A percentile compares a stretch with the other conserved stretches of the same genome.
Evolutionary conservation across 2,797 vertebrate species (phyloP).

Genomic region (Falco naumanni): DNA sequence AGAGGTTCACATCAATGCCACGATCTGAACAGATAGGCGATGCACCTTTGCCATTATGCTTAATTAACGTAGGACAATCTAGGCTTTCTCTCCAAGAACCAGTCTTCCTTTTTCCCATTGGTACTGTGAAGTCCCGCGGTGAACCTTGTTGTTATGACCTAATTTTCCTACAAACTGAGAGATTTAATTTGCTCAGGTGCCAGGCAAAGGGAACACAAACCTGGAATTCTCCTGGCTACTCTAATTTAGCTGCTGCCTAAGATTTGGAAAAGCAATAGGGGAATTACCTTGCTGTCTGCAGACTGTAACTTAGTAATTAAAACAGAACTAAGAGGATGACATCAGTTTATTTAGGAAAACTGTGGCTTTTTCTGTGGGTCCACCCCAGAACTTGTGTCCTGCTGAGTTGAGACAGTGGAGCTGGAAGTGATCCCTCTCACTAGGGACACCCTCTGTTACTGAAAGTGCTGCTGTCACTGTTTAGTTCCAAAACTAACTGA

Average conservation of each 20-base stretch:
- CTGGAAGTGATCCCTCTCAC: neutral
- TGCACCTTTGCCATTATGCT: neutral
- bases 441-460: neutral
- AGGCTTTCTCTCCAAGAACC: slow-evolving; percentile 7
- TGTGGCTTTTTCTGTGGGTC: neutral
- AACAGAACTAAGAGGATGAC: neutral
- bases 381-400: neutral
- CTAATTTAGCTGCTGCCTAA: slow-evolving; percentile 16
- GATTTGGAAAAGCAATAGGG: neutral
- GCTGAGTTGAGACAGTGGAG: neutral
- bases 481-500: neutral
- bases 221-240: slow-evolving; percentile 21
- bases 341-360: neutral
- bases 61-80: slow-evolving; percentile 39
- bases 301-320: neutral
- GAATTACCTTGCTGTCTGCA: slow-evolving; percentile 8
- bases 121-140: slow-evolving; percentile 27
- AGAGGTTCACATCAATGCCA: neutral
- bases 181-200: slow-evolving; percentile 51
- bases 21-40: neutral
- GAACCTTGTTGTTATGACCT: slow-evolving; percentile 45
- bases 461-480: neutral
- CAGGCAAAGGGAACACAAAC: slow-evolving; percentile 33
- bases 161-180: slow-evolving; percentile 39
- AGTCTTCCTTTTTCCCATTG: slow-evolving; percentile 40